Evolutionary conservation across 2,888 invertebrate species (phyloP), one percentile per base, ranked within the genome.

Genomic region (Anthoptus insignis): DNA sequence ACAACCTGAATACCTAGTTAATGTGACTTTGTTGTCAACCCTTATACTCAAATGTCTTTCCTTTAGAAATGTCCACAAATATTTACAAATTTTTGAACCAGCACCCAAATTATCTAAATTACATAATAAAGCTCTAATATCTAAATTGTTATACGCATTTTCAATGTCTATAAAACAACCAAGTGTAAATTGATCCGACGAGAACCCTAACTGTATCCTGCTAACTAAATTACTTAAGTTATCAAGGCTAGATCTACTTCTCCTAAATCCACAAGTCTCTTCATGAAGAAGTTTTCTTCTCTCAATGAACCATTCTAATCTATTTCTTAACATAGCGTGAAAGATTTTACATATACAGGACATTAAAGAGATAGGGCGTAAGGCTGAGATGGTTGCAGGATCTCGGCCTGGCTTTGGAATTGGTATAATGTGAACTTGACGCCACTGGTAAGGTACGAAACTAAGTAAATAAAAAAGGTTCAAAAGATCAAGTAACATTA

Each of bases 161-260:
- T 52, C 52, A 16, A 52, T 2, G 29, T 52, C 52, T 32, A 52
- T 16, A 32, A 52, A 52, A 11, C 54, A 54, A n/a, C 22, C 54
- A 3, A 54, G 8, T 37, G 54, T 37, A 5, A 22, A 22, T 7
- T 21, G 1, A 11, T 54, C 22, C 8, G n/a, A 22, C 8, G 54
- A 34, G 29, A 37, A 54, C 8, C 54, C 37, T n/a, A 37, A 37
- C 37, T 54, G 54, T 6, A 37, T 57, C 0, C 14, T 57, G 6
- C 1, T 13, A 9, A 57, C 27, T 45, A 27, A n/a, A n/a, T n/a
- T 3, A 37, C 3, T 45, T 27, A 57, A 13, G 19, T 45, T 57
- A 16, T 57, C 21, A 6, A 57, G 2, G n/a, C 27, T 16, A 2
- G 57, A 57, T 16, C 27, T 16, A 8, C 2, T 9, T 27, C 42